Conservation (phyloP, 2,888 invertebrate species). For the Geophilus truncorum region DNA sequence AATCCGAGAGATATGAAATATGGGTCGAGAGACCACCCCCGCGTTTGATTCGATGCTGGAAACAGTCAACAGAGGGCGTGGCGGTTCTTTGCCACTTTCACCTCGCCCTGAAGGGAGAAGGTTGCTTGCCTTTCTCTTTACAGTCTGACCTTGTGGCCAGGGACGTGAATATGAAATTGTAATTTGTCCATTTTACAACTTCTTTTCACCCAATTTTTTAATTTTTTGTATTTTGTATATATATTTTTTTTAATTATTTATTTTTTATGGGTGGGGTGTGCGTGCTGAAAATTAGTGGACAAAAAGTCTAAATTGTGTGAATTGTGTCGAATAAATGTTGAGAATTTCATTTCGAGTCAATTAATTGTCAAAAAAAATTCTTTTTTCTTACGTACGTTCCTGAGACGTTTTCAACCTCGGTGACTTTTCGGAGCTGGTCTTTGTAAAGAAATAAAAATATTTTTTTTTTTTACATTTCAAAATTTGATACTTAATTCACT, state of each 20-base stretch:
- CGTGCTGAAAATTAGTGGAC: neutral
- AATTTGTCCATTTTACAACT: neutral
- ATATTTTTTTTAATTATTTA: neutral
- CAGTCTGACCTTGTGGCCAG: neutral
- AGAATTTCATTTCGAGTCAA: neutral
- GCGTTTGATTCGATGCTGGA: neutral
- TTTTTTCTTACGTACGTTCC: neutral
- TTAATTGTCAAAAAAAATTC: neutral
- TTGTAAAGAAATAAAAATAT: neutral
- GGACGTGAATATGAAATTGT: neutral
- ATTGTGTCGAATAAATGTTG: neutral
- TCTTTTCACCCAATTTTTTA: neutral
- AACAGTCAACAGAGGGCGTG: neutral
- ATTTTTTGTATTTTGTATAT: neutral
- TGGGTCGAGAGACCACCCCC: neutral
- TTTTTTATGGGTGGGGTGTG: neutral
- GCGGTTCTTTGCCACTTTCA: conserved; percentile 7
- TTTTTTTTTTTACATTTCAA: neutral
- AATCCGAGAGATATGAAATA: too few relatives aligned
- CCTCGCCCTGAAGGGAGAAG: conserved; percentile 4
- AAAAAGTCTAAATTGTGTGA: neutral
- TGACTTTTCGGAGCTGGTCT: neutral
- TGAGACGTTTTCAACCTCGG: neutral
- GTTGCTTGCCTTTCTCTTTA: conserved; percentile 8
- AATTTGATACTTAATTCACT: neutral